Evolutionary conservation across 2,888 invertebrate species (phyloP), one percentile per base, ranked within the genome.

Genomic region (Blastobasis adustella): DNA sequence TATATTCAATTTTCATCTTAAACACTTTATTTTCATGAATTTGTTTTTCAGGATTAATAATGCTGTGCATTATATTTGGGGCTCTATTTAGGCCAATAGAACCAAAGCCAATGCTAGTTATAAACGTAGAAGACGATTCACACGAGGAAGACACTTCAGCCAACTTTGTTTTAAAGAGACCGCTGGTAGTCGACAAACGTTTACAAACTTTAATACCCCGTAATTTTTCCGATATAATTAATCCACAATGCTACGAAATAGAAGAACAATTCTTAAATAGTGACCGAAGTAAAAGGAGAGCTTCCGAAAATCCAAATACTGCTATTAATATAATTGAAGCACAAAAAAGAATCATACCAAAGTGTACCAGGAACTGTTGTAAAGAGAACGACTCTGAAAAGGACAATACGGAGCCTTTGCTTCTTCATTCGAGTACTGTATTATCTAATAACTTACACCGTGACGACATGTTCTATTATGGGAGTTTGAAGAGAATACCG

Each of bases 391-490:
- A 23, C 23, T 10, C 6, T n/a, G 90, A 90, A 61, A 85, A 89
- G 10, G 91, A 91, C 59, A 90, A 89, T 62, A 79, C 73, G 1
- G 89, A 90, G 57, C 91, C 90, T 43, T 73, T 92, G 38, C 76
- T 92, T 56, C 79, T 83, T 23, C 23, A 3, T 3, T 23, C 23
- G 23, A 23, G 23, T 23, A 23, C 89, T 54, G 73, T 86, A 54
- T 90, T 91, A 46, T 91, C 92, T n/a, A 89, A 96, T 49, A 97
- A 97, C 1, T 88, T 97, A 71, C 96, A 96, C 80, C 90, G 96
- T 65, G 96, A 96, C 65, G 97, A 98, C 71, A 96, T 97, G 58
- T 97, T 97, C 90, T 97, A 96, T 72, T 93, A 93, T 5, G 96
- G 95, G 9, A 97, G 96, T 57, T 88, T 97, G 55, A 91, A 92